Evolutionary conservation across 92 coral and sea anemone genomes (phyloP).

Genomic region (Desmophyllum pertusum): DNA sequence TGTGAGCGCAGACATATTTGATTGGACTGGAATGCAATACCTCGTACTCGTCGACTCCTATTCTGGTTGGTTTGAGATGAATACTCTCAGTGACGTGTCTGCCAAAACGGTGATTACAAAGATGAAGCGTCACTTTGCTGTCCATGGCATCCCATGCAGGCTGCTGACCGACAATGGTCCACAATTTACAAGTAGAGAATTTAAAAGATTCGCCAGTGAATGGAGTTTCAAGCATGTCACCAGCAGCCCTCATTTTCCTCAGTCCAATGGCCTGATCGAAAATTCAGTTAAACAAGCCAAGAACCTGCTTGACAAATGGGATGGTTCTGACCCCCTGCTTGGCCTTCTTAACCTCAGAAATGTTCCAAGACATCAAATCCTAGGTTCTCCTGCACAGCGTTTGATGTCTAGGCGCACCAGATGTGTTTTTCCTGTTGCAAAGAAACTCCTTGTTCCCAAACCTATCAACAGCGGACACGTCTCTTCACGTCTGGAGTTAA

Average conservation of each 20-base stretch:
- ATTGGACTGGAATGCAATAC: conserved; percentile 30
- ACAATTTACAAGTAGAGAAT: conserved; percentile 47
- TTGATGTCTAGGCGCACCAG: conserved; percentile 47
- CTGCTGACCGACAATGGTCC: conserved; percentile 56
- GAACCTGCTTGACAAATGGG: conserved; percentile 42
- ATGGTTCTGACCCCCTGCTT: conserved; percentile 38
- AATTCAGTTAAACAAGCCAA: conserved; percentile 31
- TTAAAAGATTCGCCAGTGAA: conserved; percentile 7
- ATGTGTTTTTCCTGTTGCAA: conserved; percentile 36
- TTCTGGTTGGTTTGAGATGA: conserved; percentile 44
- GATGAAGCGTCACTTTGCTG: conserved; percentile 41
- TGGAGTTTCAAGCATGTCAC: conserved; percentile 39
- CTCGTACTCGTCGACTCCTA: conserved; percentile 32
- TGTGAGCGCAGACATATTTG: conserved; percentile 31
- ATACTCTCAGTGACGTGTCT: conserved; percentile 22
- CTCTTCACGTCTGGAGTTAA: conserved; percentile 7
- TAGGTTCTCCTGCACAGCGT: conserved; percentile 49
- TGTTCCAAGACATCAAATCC: conserved; percentile 33
- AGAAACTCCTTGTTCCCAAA: conserved; percentile 31
- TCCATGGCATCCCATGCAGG: conserved; percentile 41
- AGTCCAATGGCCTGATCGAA: conserved; percentile 49
- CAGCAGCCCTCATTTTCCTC: conserved; percentile 33
- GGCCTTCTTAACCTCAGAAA: conserved; percentile 41
- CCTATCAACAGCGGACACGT: not conserved
- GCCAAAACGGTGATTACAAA: conserved; percentile 42